A percentile compares a stretch with the other conserved stretches of the same genome.
Evolutionary conservation across 1,140 invertebrate species (phyloP).

Genomic region (Heliconius hewitsoni): DNA sequence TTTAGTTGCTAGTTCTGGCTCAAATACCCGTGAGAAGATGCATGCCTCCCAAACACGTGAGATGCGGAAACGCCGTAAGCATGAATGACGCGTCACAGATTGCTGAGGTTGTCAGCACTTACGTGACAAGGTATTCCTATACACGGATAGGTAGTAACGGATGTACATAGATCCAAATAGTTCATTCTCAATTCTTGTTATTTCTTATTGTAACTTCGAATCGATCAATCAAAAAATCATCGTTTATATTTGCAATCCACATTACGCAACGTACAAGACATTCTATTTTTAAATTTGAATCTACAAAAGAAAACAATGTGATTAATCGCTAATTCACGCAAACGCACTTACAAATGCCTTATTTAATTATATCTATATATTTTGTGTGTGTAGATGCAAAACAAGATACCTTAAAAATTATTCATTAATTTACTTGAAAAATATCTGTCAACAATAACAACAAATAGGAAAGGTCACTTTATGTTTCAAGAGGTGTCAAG

Average conservation of each 20-base stretch:
- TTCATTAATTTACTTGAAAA: background rate
- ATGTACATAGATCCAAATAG: background rate
- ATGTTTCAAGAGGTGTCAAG: slow-evolving; percentile 40
- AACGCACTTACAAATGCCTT: no score
- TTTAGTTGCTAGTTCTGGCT: slow-evolving; percentile 65
- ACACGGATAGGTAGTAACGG: background rate
- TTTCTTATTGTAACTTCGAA: no score
- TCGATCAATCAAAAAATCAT: no score
- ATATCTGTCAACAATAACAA: slow-evolving; percentile 41
- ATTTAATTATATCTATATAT: background rate
- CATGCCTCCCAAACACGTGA: slow-evolving; percentile 50
- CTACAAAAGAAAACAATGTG: no score
- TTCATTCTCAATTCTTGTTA: background rate
- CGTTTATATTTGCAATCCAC: no score
- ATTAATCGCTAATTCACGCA: no score
- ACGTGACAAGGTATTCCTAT: slow-evolving; percentile 38
- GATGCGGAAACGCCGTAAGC: slow-evolving; percentile 50
- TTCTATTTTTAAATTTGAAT: no score
- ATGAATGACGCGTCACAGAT: slow-evolving; percentile 59
- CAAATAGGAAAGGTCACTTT: slow-evolving; percentile 7
- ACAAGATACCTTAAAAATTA: background rate
- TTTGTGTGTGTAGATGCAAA: background rate
- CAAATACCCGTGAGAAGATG: slow-evolving; percentile 77
- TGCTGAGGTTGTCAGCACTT: slow-evolving; percentile 52
- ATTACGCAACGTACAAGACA: no score